Conservation (phyloP, 2,797 vertebrate species). For the Apogon talboti region DNA sequence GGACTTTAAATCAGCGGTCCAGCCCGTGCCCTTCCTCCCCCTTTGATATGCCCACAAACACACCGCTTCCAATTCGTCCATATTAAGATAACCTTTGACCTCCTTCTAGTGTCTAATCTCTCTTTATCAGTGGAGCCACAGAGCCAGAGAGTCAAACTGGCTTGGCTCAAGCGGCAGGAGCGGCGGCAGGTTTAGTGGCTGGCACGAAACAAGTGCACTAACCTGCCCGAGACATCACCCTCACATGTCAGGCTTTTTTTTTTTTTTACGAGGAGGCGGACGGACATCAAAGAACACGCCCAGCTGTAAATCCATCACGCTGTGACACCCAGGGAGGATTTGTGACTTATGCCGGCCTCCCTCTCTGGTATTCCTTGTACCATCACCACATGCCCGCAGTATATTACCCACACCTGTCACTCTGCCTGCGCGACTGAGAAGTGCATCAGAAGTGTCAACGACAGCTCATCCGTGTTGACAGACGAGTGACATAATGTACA, state of each 20-base stretch:
- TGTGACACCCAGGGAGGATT: constrained; percentile 15
- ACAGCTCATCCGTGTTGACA: constrained; percentile 13
- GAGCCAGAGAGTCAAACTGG: constrained; percentile 19
- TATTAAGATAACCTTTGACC: constrained; percentile 74
- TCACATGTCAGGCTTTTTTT: background rate
- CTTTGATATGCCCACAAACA: constrained; percentile 43
- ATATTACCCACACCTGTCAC: constrained; percentile 56
- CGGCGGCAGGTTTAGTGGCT: background rate
- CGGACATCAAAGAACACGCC: constrained; percentile 27
- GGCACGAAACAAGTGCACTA: constrained; percentile 56
- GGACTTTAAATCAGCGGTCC: constrained; percentile 49
- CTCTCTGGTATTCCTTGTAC: constrained; percentile 18
- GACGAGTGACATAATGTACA: constrained; percentile 19
- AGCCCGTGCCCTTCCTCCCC: constrained; percentile 26
- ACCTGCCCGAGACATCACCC: constrained; percentile 41
- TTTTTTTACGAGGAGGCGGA: constrained; percentile 16
- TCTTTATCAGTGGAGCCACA: constrained; percentile 44
- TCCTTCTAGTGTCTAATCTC: constrained; percentile 46
- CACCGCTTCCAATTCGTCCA: constrained; percentile 40
- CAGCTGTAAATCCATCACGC: constrained; percentile 37
- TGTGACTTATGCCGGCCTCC: constrained; percentile 10
- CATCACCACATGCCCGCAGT: constrained; percentile 15
- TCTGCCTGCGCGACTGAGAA: constrained; percentile 23
- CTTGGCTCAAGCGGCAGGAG: constrained; percentile 20
- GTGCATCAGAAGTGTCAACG: constrained; percentile 13